Base-by-base conservation (phyloP, 2,888 invertebrate genomes). In the Antheraea assamensis region DNA sequence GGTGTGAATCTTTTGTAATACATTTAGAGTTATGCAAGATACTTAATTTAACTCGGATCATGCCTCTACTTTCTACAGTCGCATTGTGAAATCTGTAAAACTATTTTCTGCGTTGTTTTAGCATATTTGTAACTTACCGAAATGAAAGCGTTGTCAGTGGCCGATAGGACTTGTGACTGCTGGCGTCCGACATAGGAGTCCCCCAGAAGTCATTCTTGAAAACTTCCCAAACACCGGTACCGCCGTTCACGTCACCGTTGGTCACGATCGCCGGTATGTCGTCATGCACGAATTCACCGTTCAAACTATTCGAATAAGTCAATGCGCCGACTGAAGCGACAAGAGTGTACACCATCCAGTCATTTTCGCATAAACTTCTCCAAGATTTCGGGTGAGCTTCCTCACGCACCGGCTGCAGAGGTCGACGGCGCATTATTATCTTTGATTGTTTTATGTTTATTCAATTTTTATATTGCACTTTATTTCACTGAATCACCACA, bases 181-280 rank as follows among this genome's bases (percentile, higher is more conserved):
- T 95, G 73, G 96, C 92, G 85, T 97, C 97, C n/a, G 96, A 95
- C 97, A 98, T 97, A 52, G 97, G 96, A 73, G 96, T 97, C n/a
- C 98, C 98, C 98, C 98, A 98, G 89, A 98, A 98, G 91, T 98
- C 98, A 88, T 98, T 97, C 82, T 94, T 93, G 85, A 97, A 96
- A 81, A 97, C 94, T 82, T 95, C 95, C 77, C 93, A 85, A 81
- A 97, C 88, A 49, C 96, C 91, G 77, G 95, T 96, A 73, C 95
- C 93, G 0, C 97, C 97, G 71, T 96, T 95, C 78, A 98, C 98
- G 90, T 98, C 98, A 84, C 96, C 95, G 90, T 98, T 98, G 78
- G 96, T 95, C 84, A 96, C 96, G 80, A 98, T 96, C 55, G 98
- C 98, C 75, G 97, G 97, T 79, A 98, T 96, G 88, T 98, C 98